Evolutionary conservation across 2,888 invertebrate genomes (phyloP), one percentile per base, ranked within the genome.

Genomic region (Neoascia interrupta): DNA sequence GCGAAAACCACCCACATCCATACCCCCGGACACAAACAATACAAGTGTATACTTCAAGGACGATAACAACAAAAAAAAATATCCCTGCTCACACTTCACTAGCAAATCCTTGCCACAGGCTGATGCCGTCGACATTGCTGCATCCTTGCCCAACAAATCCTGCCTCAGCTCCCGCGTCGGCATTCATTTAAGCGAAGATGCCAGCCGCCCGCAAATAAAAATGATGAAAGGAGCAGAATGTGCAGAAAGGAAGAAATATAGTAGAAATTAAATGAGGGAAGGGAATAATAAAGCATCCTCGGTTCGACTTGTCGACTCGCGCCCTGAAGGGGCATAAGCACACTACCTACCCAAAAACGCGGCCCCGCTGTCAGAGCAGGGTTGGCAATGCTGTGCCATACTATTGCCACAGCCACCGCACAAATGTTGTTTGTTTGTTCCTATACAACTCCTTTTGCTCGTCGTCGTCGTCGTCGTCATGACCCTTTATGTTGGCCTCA

Each of bases 281-380:
- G 18, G n/a, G 21, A 58, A 70, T 45, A 76, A 76, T 47, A 58
- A 69, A 75, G 58, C 56, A 69, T 68, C 63, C 61, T 58, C 31
- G n/a, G n/a, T 39, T 45, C 45, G 45, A 53, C 66, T 53, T 64
- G 73, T 58, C 72, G 64, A 41, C 53, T 60, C 58, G 11, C 49
- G n/a, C n/a, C n/a, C n/a, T 45, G 6, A 41, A 43, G 56, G 72
- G 64, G n/a, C 56, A 56, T 73, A 75, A 74, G 41, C 58, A 68
- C 49, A 47, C 16, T 49, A 31, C 53, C 26, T 23, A 34, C 19
- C 8, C 26, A 5, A 6, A 23, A 34, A n/a, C n/a, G n/a, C n/a
- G n/a, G 36, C 15, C 11, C 37, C 18, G 8, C 31, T 10, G n/a
- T 49, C 11, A 15, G 6, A 8, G n/a, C 45, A 36, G 13, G 19